Percentiles rank a stretch among this genome's conserved stretches.
Conservation (phyloP, 2,113 vertebrate species). For the Brachyhypopomus occidentalis region DNA sequence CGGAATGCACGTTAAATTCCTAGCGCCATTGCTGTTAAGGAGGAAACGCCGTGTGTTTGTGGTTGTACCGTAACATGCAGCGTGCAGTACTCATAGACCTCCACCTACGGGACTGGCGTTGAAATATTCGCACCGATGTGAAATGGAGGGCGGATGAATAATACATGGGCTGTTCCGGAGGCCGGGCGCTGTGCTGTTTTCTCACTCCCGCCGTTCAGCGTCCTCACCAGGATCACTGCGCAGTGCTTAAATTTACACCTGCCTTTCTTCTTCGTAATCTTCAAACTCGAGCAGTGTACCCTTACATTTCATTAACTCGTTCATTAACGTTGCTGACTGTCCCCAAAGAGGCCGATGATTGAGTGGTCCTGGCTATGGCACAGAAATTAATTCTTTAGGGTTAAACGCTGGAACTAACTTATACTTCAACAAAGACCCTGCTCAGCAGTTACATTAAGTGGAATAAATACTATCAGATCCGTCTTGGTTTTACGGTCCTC, state of each 20-base stretch:
- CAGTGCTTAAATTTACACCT: conserved; percentile 89
- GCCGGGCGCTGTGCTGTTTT: neutral
- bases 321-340: conserved; percentile 98
- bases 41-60: neutral
- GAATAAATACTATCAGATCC: conserved; percentile 95
- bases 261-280: conserved; percentile 94
- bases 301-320: conserved; percentile 99
- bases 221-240: conserved; percentile 47
- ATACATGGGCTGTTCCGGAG: neutral
- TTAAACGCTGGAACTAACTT: conserved; percentile 99
- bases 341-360: conserved; percentile 96
- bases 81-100: neutral
- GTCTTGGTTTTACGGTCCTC: conserved; percentile 85
- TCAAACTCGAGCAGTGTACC: conserved; percentile 98
- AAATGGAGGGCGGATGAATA: conserved; percentile 20
- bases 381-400: conserved; percentile 98
- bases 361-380: conserved; percentile 92
- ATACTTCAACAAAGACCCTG: conserved; percentile 98
- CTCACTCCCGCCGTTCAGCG: conserved; percentile 16
- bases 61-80: neutral
- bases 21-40: neutral
- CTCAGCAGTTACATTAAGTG: conserved; percentile 98
- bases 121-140: conserved; percentile 3
- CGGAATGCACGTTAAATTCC: conserved; percentile 14
- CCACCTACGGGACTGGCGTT: neutral